phyloP scores from a whole-genome alignment of 2,797 vertebrate species.

The Geotrypetes seraphini region DNA sequence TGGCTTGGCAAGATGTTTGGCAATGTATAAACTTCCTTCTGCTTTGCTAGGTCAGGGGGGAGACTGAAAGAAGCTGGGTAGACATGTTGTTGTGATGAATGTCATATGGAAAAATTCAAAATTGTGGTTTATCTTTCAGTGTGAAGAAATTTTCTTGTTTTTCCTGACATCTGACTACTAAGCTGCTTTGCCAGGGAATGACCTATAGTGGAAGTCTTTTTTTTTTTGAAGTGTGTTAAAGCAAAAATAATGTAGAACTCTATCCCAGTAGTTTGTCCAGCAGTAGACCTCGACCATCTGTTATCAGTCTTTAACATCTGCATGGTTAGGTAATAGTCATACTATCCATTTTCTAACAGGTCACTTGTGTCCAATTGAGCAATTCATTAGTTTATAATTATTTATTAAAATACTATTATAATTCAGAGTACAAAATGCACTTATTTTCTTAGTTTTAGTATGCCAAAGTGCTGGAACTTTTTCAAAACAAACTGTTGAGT shows the following conservation, averaged over 20 bases:
- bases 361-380: constrained; percentile 22
- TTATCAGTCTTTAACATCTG: too few species aligned
- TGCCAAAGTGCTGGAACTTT: too few species aligned
- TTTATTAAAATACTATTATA: too few species aligned
- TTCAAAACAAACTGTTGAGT: too few species aligned
- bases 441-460: too few species aligned
- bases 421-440: too few species aligned
- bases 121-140: neutral
- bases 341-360: constrained; percentile 21
- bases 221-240: constrained; percentile 1
- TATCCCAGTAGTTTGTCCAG: constrained; percentile 13
- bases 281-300: constrained; percentile 5
- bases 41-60: neutral
- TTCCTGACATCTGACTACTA: constrained; percentile 10
- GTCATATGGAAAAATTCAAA: neutral
- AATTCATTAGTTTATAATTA: constrained; percentile 26
- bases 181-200: too few species aligned
- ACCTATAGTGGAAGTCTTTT: neutral
- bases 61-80: neutral
- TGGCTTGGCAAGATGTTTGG: too few species aligned
- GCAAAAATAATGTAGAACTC: constrained; percentile 10
- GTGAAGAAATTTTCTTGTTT: constrained; percentile 4
- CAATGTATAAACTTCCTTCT: too few species aligned
- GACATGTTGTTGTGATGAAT: neutral
- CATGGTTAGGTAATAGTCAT: too few species aligned